Evolutionary conservation across 2,113 vertebrate genomes (phyloP).

Genomic region (Megalops atlanticus): DNA sequence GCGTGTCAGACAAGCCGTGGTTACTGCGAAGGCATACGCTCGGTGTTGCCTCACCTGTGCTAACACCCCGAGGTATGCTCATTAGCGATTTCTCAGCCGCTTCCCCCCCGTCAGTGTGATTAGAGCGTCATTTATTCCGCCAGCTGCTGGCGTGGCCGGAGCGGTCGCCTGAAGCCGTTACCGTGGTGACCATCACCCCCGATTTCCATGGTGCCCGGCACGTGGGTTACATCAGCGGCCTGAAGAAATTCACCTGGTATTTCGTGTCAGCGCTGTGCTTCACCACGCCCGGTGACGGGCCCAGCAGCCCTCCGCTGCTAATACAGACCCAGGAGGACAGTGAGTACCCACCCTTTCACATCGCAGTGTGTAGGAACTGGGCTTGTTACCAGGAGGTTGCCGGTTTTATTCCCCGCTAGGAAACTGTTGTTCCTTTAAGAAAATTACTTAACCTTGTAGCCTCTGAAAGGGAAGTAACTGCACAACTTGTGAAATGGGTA

Average conservation of each 20-base stretch:
- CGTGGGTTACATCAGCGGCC: slow-evolving; percentile 66
- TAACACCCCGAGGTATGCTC: no score
- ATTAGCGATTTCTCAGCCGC: no score
- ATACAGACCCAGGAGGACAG: slow-evolving; percentile 75
- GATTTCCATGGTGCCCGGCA: slow-evolving; percentile 73
- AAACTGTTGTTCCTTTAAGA: no score
- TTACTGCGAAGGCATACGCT: no score
- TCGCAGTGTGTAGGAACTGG: not conserved
- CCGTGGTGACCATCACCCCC: slow-evolving; percentile 69
- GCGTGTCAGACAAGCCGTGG: no score
- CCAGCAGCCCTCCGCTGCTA: slow-evolving; percentile 66
- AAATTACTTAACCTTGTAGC: no score
- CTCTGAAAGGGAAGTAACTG: no score
- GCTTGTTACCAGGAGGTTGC: not conserved
- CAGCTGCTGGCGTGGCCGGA: slow-evolving; percentile 73
- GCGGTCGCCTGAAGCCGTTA: slow-evolving; percentile 60
- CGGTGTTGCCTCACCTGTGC: no score
- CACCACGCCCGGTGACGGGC: slow-evolving; percentile 76
- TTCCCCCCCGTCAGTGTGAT: not conserved
- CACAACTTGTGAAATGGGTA: no score
- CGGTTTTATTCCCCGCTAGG: not conserved
- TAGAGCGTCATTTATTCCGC: not conserved
- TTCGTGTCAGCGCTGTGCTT: slow-evolving; percentile 73
- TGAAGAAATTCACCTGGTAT: slow-evolving; percentile 76
- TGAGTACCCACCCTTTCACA: slow-evolving; percentile 59